Evolutionary conservation across 2,797 vertebrate species (phyloP).

Genomic region (Cyprinella venusta): DNA sequence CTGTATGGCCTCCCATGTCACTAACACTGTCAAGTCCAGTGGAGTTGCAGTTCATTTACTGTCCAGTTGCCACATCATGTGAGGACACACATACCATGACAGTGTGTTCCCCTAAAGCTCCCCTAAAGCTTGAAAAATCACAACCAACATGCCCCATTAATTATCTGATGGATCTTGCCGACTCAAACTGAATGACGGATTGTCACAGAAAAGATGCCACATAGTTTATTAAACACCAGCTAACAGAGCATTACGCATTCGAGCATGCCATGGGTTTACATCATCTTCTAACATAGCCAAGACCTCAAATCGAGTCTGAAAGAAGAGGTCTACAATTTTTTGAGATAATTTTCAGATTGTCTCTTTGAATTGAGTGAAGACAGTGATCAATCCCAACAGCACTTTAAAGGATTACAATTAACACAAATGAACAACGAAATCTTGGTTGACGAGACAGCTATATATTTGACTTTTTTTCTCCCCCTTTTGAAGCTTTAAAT

Average conservation of each 20-base stretch:
- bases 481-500: constrained; percentile 22
- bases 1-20: neutral
- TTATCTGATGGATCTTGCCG: constrained; percentile 13
- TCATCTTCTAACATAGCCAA: constrained; percentile 1
- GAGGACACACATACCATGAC: neutral
- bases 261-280: neutral
- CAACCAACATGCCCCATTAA: constrained; percentile 1
- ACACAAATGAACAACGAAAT: neutral
- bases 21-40: neutral
- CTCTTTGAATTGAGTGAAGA: neutral
- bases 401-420: neutral
- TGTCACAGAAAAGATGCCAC: neutral
- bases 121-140: neutral
- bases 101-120: neutral
- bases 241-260: neutral
- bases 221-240: neutral
- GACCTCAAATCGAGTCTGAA: neutral
- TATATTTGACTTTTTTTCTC: neutral
- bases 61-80: neutral
- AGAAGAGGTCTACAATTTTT: neutral
- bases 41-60: neutral
- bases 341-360: neutral
- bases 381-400: neutral
- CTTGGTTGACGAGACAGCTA: neutral
- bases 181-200: neutral